A percentile compares a stretch with the other conserved stretches of the same genome.
Conservation (phyloP, 2,113 vertebrate species). For the Apaloderma vittatum region DNA sequence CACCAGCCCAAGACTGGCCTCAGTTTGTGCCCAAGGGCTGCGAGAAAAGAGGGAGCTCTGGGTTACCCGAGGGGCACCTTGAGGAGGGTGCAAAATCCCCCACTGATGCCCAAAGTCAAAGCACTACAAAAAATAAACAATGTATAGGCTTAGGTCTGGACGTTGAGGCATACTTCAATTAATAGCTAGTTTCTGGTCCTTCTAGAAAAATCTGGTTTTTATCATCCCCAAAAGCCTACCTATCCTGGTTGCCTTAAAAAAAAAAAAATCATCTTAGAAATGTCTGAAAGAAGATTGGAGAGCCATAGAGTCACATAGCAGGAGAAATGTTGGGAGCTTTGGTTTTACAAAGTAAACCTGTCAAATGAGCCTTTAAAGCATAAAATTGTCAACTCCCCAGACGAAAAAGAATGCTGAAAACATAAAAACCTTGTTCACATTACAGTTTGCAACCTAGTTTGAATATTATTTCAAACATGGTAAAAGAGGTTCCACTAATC, state of each 20-base stretch:
- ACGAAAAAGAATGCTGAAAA: background rate
- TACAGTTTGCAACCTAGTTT: background rate
- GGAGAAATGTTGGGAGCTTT: background rate
- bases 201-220: background rate
- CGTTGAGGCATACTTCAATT: background rate
- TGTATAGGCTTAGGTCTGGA: background rate
- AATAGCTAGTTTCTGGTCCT: background rate
- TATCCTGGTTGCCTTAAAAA: background rate
- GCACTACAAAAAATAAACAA: background rate
- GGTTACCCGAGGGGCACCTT: background rate
- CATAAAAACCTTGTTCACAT: background rate
- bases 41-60: accelerated
- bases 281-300: background rate
- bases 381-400: background rate
- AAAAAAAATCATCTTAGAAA: background rate
- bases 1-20: background rate
- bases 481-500: background rate
- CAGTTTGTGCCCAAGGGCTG: background rate
- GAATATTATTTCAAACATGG: background rate
- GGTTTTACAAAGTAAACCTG: background rate
- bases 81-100: background rate
- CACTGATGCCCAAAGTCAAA: background rate
- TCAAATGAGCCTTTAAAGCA: background rate
- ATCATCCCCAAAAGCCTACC: background rate
- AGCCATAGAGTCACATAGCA: background rate